Evolutionary conservation across 1,140 invertebrate genomes (phyloP).

Genomic region (Drosophila rufa): DNA sequence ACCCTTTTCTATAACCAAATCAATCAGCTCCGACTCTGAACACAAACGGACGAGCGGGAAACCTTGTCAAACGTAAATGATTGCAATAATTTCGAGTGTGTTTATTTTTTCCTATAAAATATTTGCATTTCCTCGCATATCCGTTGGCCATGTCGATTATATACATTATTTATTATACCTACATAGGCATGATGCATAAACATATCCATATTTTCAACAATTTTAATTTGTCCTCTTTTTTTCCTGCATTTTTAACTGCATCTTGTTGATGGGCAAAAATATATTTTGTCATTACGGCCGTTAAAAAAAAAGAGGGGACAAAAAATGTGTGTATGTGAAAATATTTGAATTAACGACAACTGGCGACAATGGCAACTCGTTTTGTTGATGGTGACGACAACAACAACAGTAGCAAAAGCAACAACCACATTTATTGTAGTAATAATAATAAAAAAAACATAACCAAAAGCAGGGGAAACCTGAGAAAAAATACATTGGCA

Average conservation of each 20-base stretch:
- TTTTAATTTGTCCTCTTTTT: conserved; percentile 40
- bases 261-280: conserved; percentile 74
- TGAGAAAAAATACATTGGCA: conserved; percentile 36
- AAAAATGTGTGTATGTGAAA: conserved; percentile 35
- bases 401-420: conserved; percentile 36
- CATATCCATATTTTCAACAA: conserved; percentile 37
- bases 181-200: conserved; percentile 13
- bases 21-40: conserved; percentile 19
- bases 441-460: conserved; percentile 57
- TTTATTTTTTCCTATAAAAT: conserved; percentile 50
- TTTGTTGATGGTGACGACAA: conserved; percentile 61
- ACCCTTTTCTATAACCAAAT: conserved; percentile 4
- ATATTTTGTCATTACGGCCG: conserved; percentile 75
- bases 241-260: conserved; percentile 25
- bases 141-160: conserved; percentile 45
- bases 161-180: conserved; percentile 51
- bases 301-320: conserved; percentile 32
- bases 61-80: conserved; percentile 41
- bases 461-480: conserved; percentile 12
- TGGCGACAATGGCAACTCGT: conserved; percentile 71
- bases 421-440: conserved; percentile 46
- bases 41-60: background rate
- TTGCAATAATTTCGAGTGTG: conserved; percentile 47
- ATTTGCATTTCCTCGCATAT: conserved; percentile 43
- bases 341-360: conserved; percentile 75